Percentiles rank a stretch among this genome's conserved stretches.
Conservation (phyloP, 2,797 vertebrate genomes). For the Bucorvus abyssinicus region DNA sequence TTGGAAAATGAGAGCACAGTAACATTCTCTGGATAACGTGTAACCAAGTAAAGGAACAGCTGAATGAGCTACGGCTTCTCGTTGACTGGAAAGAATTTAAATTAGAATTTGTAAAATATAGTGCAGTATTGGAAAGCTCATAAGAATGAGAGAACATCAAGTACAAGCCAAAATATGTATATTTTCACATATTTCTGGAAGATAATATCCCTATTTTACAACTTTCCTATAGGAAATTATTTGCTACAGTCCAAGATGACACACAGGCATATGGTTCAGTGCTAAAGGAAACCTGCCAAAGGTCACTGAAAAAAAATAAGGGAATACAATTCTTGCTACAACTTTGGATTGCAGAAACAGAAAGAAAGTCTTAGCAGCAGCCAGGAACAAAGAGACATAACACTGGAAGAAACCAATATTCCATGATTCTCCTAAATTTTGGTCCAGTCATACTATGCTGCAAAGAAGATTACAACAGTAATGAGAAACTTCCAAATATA, state of each 20-base stretch:
- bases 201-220: background rate
- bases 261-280: background rate
- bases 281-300: conserved; percentile 35
- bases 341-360: conserved; percentile 56
- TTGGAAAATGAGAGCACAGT: background rate
- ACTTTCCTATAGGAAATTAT: background rate
- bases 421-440: conserved; percentile 5
- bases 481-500: background rate
- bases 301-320: background rate
- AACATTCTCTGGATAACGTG: background rate
- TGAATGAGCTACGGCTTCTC: conserved; percentile 11
- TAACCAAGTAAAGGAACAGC: conserved; percentile 28
- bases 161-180: conserved; percentile 32
- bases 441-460: background rate
- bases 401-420: conserved; percentile 15
- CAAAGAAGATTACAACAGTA: background rate
- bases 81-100: conserved; percentile 50
- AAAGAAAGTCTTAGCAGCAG: conserved; percentile 1
- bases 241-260: conserved; percentile 4
- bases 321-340: background rate
- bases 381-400: background rate
- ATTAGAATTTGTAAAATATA: conserved; percentile 44
- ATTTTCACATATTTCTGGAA: conserved; percentile 17
- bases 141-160: background rate
- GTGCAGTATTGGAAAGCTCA: background rate